Evolutionary conservation across 2,888 invertebrate species (phyloP).

Genomic region (Noctua comes): DNA sequence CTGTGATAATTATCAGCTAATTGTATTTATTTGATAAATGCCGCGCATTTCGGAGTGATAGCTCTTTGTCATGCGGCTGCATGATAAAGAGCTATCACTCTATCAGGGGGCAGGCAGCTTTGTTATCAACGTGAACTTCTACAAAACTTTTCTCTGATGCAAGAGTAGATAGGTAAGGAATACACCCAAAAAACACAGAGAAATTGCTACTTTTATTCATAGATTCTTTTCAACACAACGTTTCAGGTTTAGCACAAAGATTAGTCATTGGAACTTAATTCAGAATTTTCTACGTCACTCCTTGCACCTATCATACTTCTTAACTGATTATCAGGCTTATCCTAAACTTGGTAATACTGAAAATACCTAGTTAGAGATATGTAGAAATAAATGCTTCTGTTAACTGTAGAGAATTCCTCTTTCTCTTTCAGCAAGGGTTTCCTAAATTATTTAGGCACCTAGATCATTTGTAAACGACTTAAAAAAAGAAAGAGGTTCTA

Average conservation of each 20-base stretch:
- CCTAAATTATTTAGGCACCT: background rate
- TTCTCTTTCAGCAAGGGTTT: background rate
- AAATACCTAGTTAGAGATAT: background rate
- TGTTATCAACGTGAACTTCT: background rate
- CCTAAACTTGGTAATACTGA: background rate
- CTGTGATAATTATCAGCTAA: constrained; percentile 27
- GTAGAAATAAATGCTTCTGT: background rate
- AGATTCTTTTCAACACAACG: background rate
- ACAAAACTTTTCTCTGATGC: background rate
- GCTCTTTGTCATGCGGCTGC: no score
- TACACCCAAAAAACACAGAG: background rate
- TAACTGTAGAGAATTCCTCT: background rate
- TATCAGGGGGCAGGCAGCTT: background rate
- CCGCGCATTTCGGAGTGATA: constrained; percentile 18
- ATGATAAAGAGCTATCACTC: constrained; percentile 4
- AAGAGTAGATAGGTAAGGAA: background rate
- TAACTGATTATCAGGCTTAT: no score
- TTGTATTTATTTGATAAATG: constrained; percentile 18
- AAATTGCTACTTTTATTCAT: background rate
- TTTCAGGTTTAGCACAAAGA: background rate
- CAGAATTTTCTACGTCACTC: background rate
- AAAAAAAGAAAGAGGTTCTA: no score
- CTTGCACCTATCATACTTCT: background rate
- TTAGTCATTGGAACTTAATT: background rate
- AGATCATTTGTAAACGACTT: no score